Conservation (phyloP, 2,797 vertebrate species). For the Pteronotus mesoamericanus region DNA sequence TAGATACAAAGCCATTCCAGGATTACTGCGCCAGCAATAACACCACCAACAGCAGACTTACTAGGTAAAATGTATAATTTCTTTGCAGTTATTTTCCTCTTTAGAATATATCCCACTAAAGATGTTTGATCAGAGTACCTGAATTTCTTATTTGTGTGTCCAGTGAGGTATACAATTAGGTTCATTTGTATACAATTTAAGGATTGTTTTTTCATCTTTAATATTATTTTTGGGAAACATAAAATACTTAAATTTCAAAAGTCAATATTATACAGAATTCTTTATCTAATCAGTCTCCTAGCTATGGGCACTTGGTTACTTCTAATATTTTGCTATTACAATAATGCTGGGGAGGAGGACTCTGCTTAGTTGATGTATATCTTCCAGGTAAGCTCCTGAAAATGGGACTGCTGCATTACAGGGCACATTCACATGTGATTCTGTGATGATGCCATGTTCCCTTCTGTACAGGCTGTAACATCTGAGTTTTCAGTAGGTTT, state of each 20-base stretch:
- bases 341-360: not conserved
- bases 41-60: not conserved
- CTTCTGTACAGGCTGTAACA: fast-evolving
- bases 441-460: not conserved
- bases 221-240: not conserved
- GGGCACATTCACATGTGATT: not conserved
- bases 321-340: not conserved
- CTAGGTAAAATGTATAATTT: not conserved
- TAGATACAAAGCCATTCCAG: not conserved
- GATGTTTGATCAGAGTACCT: not conserved
- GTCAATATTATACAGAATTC: not conserved
- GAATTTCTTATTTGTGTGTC: not conserved
- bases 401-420: not conserved
- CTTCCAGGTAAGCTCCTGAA: not conserved
- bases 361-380: not conserved
- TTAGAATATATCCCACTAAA: not conserved
- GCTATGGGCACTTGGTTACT: not conserved
- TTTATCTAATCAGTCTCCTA: not conserved
- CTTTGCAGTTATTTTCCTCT: not conserved
- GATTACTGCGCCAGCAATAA: not conserved
- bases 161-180: not conserved
- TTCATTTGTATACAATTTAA: not conserved
- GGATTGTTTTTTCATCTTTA: not conserved
- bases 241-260: not conserved
- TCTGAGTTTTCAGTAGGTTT: not conserved